Evolutionary conservation across 2,888 invertebrate genomes (phyloP), one percentile per base, ranked within the genome.

Genomic region (Scaptomyza reducta): DNA sequence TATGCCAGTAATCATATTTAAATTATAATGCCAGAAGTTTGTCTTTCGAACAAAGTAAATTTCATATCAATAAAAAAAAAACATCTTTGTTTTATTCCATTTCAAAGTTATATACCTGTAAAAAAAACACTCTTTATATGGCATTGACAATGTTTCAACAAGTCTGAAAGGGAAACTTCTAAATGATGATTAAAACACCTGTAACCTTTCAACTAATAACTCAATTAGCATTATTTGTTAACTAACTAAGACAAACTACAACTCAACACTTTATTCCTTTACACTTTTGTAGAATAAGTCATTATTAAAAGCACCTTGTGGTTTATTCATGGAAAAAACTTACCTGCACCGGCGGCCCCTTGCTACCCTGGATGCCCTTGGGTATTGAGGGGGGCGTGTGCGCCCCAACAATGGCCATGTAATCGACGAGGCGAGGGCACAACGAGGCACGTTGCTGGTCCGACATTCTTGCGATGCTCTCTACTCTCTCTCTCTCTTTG

Each of bases 401-500:
- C 31, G 97, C 97, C 87, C 99, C 99, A 86, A 99, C 98, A 90
- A 99, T 97, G 84, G 99, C 97, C 91, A 99, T 93, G 93, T 99
- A 99, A 94, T 99, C 99, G 93, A 97, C 96, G 90, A 97, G 93
- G 82, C 97, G 95, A 89, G 97, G 97, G 91, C 97, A 97, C 87
- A 97, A 92, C 89, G 95, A 95, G 91, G 96, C 95, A 90, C 95
- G 95, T 92, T 96, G 96, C 80, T 94, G 93, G 89, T 95, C 95
- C 49, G 92, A 91, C 91, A 92, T 91, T 50, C 55, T 70, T 18
- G 3, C 6, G 60, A 22, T 56, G 51, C 46, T 61, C 51, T 41
- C 11, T 11, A 22, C 25, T 38, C 14, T 1, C 41, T 22, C 14
- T 6, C 10, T 11, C 18, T 10, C 47, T 27, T 35, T 53, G 64